A percentile compares a stretch with the other conserved stretches of the same genome.
These are phyloP conservation scores for Syrmaticus mikado DNA, from an alignment of 2,113 vertebrate species.

Conservation along the genomic window DNA sequence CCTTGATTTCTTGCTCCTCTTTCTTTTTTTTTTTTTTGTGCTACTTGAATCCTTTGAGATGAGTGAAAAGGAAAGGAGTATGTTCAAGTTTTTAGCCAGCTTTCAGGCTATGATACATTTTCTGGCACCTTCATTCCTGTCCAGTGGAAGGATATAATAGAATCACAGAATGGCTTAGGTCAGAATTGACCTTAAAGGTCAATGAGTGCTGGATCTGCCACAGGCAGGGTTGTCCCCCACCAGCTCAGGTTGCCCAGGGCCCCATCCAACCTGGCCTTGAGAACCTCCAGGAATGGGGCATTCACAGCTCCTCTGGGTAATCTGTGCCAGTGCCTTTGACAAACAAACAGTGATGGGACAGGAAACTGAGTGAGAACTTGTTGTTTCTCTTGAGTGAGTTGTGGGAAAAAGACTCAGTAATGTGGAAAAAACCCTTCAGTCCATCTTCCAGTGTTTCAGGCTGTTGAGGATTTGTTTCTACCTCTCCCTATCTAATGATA, in stretches of 20 bases:
- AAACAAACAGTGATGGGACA: background rate
- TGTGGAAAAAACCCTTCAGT: background rate
- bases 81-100: background rate
- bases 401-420: background rate
- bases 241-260: no score
- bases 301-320: no score
- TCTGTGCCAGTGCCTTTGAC: background rate
- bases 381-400: background rate
- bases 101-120: background rate
- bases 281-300: no score
- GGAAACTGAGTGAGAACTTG: background rate
- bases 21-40: background rate
- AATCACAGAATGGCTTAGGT: no score
- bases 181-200: no score
- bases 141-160: background rate
- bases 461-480: background rate
- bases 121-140: background rate
- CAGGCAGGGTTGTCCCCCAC: no score
- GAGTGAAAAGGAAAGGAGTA: background rate
- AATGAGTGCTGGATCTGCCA: no score
- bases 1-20: background rate
- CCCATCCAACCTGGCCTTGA: no score
- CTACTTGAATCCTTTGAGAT: background rate
- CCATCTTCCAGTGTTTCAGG: background rate
- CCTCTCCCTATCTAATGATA: fast-evolving